Conservation (phyloP, 2,113 vertebrate species). For the Procavia capensis region DNA sequence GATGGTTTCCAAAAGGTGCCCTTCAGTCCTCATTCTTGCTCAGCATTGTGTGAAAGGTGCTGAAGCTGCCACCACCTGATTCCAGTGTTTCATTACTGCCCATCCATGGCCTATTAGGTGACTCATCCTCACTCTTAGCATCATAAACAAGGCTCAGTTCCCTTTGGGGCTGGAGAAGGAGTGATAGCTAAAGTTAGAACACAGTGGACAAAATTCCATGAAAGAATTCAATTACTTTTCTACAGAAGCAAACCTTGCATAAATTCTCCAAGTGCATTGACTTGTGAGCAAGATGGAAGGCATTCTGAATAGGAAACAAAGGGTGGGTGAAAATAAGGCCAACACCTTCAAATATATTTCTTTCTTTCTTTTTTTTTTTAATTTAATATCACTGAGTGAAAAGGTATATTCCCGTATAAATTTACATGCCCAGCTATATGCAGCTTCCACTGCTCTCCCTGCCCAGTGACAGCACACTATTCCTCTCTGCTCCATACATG, state of each 20-base stretch:
- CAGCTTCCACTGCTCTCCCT: too few relatives aligned
- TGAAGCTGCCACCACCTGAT: background rate
- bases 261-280: background rate
- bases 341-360: background rate
- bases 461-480: too few relatives aligned
- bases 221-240: background rate
- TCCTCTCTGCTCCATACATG: too few relatives aligned
- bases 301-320: background rate
- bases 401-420: too few relatives aligned
- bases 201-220: background rate
- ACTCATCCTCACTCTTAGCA: background rate
- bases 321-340: background rate
- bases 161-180: background rate
- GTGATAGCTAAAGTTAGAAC: background rate
- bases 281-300: background rate
- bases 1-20: background rate
- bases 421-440: too few relatives aligned
- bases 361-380: too few relatives aligned
- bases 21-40: constrained; percentile 45
- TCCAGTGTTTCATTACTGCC: background rate
- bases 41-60: constrained; percentile 55
- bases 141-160: constrained; percentile 27
- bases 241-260: background rate
- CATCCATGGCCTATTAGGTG: background rate
- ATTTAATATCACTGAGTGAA: too few relatives aligned